Conservation (phyloP, 2,113 vertebrate species). For the Prochilodus magdalenae region DNA sequence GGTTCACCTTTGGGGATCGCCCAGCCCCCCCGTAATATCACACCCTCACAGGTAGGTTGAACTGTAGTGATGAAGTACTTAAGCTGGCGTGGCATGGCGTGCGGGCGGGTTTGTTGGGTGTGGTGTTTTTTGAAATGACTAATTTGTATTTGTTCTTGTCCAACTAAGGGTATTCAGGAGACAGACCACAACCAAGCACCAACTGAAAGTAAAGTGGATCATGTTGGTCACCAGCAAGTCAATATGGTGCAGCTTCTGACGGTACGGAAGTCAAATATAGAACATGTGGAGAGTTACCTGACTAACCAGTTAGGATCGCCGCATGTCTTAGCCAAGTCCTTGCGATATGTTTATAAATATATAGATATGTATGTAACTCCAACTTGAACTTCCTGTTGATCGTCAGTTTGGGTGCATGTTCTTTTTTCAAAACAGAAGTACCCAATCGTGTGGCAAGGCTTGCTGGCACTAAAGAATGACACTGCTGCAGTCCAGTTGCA, state of each 20-base stretch:
- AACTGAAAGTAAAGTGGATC: conserved; percentile 83
- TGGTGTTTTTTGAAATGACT: too few relatives aligned
- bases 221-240: conserved; percentile 82
- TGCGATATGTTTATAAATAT: too few relatives aligned
- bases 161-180: conserved; percentile 76
- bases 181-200: conserved; percentile 78
- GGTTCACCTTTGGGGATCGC: conserved; percentile 77
- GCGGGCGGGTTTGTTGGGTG: too few relatives aligned
- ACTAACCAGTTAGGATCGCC: background rate
- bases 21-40: conserved; percentile 84
- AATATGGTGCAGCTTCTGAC: conserved; percentile 97
- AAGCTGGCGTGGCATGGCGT: too few relatives aligned
- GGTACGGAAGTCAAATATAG: conserved; percentile 71
- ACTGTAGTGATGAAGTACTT: background rate
- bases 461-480: conserved; percentile 95
- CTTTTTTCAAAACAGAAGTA: conserved; percentile 85
- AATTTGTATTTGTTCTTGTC: conserved; percentile 14
- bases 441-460: conserved; percentile 98
- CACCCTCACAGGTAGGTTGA: conserved; percentile 84
- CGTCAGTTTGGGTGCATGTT: background rate
- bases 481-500: conserved; percentile 96
- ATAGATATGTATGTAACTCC: too few relatives aligned
- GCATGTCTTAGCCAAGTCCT: background rate
- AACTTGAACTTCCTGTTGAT: too few relatives aligned
- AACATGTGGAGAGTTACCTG: background rate